Conservation (phyloP, 2,888 invertebrate genomes). For the Zelleria hepariella region DNA sequence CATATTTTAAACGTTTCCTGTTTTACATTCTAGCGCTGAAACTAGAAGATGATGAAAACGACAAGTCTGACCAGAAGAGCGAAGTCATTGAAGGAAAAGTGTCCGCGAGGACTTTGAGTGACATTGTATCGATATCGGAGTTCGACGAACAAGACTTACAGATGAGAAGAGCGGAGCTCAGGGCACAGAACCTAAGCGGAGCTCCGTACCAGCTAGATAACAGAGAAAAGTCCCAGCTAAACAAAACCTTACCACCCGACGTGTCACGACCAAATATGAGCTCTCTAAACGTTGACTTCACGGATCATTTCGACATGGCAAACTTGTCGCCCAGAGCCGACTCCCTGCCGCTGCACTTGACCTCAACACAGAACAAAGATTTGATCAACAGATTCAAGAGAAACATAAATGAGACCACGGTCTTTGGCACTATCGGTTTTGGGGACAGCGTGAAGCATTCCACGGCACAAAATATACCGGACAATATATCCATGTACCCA, state of each 20-base stretch:
- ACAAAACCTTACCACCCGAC: slow-evolving; percentile 50
- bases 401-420: slow-evolving; percentile 58
- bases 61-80: slow-evolving; percentile 55
- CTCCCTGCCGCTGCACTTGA: slow-evolving; percentile 51
- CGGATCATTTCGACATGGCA: slow-evolving; percentile 41
- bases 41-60: slow-evolving; percentile 65
- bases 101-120: slow-evolving; percentile 79
- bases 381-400: slow-evolving; percentile 42
- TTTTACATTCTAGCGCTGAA: slow-evolving; percentile 62
- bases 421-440: slow-evolving; percentile 34
- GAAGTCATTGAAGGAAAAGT: slow-evolving; percentile 67
- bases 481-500: slow-evolving; percentile 65
- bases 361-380: slow-evolving; percentile 53
- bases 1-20: not conserved
- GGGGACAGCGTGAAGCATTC: slow-evolving; percentile 32
- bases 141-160: slow-evolving; percentile 77
- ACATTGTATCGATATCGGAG: slow-evolving; percentile 81
- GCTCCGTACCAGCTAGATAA: slow-evolving; percentile 26
- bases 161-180: slow-evolving; percentile 63
- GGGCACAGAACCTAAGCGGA: slow-evolving; percentile 31
- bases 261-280: slow-evolving; percentile 45
- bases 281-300: slow-evolving; percentile 46
- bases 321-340: slow-evolving; percentile 48
- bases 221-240: slow-evolving; percentile 30
- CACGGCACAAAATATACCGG: slow-evolving; percentile 43